Percentiles rank a stretch among this genome's conserved stretches.
These are phyloP conservation scores for Tupiocoris notatus DNA, from an alignment of 2,888 invertebrate genomes.

Conservation along the genomic window DNA sequence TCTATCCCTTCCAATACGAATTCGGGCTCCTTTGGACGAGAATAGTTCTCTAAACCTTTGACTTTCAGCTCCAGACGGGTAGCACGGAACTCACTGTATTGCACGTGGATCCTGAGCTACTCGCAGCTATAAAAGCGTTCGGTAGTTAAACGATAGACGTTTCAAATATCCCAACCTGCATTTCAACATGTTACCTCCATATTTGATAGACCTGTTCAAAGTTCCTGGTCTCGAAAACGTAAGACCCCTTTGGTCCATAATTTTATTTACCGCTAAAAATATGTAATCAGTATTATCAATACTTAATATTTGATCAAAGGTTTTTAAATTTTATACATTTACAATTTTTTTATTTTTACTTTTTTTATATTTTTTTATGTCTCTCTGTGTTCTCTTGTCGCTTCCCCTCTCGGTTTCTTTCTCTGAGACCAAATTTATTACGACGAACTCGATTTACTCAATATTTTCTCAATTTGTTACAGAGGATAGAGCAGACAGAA, in stretches of 20 bases:
- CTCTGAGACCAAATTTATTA: no score
- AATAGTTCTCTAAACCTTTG: neutral
- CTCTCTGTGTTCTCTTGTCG: no score
- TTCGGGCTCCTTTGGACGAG: neutral
- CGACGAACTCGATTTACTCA: neutral
- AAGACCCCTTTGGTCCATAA: constrained; percentile 10
- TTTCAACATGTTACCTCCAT: constrained; percentile 29
- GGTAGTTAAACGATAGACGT: neutral
- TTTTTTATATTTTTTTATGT: no score
- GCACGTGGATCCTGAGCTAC: neutral
- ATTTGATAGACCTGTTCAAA: constrained; percentile 33
- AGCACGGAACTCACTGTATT: neutral
- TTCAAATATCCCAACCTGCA: no score
- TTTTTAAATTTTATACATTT: no score
- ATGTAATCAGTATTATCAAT: no score
- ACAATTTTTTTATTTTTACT: no score
- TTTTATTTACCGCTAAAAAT: no score
- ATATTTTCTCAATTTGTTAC: constrained; percentile 49
- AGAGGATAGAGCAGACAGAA: constrained; percentile 70
- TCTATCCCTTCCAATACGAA: neutral
- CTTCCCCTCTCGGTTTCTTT: no score
- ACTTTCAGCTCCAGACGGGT: neutral
- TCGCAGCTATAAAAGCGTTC: neutral
- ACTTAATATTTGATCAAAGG: no score
- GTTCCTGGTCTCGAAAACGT: constrained; percentile 36